These are phyloP conservation scores for Cliona cf. orientalis DNA, from an alignment of 37 sponge, comb jelly and placozoan genomes.

Conservation along the genomic window DNA sequence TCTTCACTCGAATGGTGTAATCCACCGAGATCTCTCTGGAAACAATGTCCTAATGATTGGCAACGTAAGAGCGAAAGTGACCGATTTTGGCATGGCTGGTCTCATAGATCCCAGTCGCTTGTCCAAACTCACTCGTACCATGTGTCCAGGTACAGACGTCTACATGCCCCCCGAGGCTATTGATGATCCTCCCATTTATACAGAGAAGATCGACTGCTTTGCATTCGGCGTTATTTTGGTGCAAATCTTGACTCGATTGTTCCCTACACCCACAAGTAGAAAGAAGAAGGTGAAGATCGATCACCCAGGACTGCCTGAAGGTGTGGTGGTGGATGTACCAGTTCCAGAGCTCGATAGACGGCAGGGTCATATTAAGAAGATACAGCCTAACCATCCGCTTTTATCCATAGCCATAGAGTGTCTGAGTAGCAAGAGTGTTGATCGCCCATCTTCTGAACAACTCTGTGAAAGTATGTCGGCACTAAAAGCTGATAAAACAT, in stretches of 20 bases:
- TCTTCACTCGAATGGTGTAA: not conserved
- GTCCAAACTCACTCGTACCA: not conserved
- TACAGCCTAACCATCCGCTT: not conserved
- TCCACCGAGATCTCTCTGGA: not conserved
- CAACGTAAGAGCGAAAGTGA: not conserved
- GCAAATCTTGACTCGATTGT: not conserved
- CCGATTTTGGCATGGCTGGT: not conserved
- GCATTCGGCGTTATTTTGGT: not conserved
- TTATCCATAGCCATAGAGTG: too few relatives aligned
- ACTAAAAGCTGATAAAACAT: not conserved
- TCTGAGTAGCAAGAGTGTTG: not conserved
- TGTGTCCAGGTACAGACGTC: not conserved
- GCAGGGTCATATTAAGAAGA: too few relatives aligned
- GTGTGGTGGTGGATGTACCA: too few relatives aligned
- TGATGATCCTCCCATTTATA: not conserved
- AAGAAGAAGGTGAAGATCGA: not conserved
- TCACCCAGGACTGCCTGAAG: not conserved
- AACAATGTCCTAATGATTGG: not conserved
- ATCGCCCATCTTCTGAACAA: not conserved
- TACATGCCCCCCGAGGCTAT: not conserved
- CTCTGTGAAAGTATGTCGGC: not conserved
- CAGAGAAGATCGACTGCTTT: constrained; percentile 1
- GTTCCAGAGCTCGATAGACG: too few relatives aligned
- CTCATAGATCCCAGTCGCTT: too few relatives aligned
- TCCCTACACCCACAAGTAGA: not conserved